Percentiles rank a stretch among this genome's conserved stretches.
Evolutionary conservation across 2,113 vertebrate species (phyloP).

Genomic region (Dunckerocampus dactyliophorus): DNA sequence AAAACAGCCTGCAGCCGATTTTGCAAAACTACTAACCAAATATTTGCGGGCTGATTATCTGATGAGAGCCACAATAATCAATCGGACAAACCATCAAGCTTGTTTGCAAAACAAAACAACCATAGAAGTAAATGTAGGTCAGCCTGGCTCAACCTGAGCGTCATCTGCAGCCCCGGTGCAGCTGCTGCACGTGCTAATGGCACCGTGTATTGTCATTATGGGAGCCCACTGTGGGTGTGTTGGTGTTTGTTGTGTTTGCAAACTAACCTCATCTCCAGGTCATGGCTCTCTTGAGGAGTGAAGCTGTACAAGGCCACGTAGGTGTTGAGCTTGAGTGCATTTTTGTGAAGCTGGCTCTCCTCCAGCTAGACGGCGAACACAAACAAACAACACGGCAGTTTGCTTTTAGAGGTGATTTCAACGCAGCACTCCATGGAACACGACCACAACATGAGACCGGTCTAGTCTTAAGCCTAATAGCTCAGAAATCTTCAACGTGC

Average conservation of each 20-base stretch:
- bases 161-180: constrained; percentile 1
- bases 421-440: constrained; percentile 7
- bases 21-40: no score
- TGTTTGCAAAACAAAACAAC: background rate
- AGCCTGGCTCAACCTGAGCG: background rate
- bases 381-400: constrained; percentile 11
- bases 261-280: constrained; percentile 92
- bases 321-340: constrained; percentile 80
- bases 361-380: constrained; percentile 53
- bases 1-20: no score
- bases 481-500: no score
- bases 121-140: background rate
- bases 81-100: background rate
- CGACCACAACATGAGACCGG: background rate
- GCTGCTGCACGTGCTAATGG: background rate
- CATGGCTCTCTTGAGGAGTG: constrained; percentile 87
- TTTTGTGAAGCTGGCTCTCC: constrained; percentile 70
- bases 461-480: no score
- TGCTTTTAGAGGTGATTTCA: background rate
- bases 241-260: background rate
- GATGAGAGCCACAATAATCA: no score
- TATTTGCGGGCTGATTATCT: no score
- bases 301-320: constrained; percentile 96
- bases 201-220: background rate
- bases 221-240: background rate